Base-by-base conservation (phyloP, 64 coral and sea anemone species). In the Montipora cactus region DNA sequence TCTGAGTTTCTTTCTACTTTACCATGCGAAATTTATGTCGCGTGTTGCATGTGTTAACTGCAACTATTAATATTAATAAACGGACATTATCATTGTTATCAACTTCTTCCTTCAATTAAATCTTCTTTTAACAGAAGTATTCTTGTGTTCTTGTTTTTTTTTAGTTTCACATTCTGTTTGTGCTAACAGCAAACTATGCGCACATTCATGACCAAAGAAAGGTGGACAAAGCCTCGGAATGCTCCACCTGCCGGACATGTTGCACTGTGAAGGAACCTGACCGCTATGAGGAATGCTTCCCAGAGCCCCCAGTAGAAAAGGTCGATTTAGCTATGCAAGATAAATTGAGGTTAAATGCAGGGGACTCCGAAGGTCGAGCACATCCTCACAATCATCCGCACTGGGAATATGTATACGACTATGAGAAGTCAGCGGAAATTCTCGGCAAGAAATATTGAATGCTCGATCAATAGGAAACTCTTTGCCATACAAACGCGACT, bases 371-470 rank as follows among this genome's bases (percentile, higher is more conserved):
- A 46, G 96, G 93, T 3, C 62, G 91, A 58, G 89, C 83, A 12
- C 94, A 97, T 55, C 96, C 96, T 1, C 93, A 97, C 64, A 74
- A 84, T 57, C 93, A 94, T 8, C 37, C 90, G 10, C 72, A 92
- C 25, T 97, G 96, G 96, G 85, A 87, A 18, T 97, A 97, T 62
- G 91, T 95, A 45, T 97, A 97, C 82, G 96, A 97, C 53, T 97
- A 78, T 44, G 83, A 97, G 13, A 97, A 95, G 21, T 84, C 87
- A 1, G 52, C 93, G 20, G 75, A 52, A 83, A 79, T 74, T 10
- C 59, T 79, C 77, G 96, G 96, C 55, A 97, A 97, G n/a, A 94
- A 89, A 45, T 97, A 97, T 64, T 97, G 81, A 77, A 53, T 23
- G 44, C 4, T 77, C 15, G 20, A 14, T 13, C 16, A 20, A 49